Evolutionary conservation across 2,113 vertebrate genomes (phyloP).

Genomic region (Gasterosteus aculeatus): DNA sequence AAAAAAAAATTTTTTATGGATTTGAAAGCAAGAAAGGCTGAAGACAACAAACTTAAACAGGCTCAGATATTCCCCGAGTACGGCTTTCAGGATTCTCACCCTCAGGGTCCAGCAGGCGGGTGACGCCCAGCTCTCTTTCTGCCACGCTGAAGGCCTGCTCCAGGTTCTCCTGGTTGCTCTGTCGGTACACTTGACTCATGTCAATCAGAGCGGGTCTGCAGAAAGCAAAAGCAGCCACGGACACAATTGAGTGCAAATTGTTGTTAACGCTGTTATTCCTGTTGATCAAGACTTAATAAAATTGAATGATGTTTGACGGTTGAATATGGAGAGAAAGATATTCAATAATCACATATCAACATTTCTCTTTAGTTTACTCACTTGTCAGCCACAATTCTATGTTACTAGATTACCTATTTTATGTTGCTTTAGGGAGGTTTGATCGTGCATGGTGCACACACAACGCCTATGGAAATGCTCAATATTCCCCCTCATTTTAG

Average conservation of each 20-base stretch:
- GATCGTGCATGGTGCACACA: background rate
- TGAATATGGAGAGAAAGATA: background rate
- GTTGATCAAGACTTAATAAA: background rate
- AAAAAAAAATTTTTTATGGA: background rate
- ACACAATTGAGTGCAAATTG: background rate
- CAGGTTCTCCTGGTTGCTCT: constrained; percentile 92
- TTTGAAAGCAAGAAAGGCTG: background rate
- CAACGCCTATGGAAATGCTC: background rate
- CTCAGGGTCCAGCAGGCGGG: constrained; percentile 92
- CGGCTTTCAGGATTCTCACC: constrained; percentile 73
- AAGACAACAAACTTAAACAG: background rate
- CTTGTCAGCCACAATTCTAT: background rate
- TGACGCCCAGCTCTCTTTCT: constrained; percentile 91
- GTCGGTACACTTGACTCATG: constrained; percentile 89
- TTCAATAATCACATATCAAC: background rate
- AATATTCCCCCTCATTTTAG: constrained; percentile 9
- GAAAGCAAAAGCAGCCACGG: constrained; percentile 2
- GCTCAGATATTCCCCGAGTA: background rate
- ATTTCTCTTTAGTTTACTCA: background rate
- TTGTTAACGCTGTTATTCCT: background rate
- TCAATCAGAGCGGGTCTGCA: constrained; percentile 89
- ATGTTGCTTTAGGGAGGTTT: constrained; percentile 18
- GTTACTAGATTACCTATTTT: background rate
- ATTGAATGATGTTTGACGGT: background rate
- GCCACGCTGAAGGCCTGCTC: constrained; percentile 95